Conservation (phyloP, 2,797 vertebrate species). For the Pseudopleuronectes americanus region DNA sequence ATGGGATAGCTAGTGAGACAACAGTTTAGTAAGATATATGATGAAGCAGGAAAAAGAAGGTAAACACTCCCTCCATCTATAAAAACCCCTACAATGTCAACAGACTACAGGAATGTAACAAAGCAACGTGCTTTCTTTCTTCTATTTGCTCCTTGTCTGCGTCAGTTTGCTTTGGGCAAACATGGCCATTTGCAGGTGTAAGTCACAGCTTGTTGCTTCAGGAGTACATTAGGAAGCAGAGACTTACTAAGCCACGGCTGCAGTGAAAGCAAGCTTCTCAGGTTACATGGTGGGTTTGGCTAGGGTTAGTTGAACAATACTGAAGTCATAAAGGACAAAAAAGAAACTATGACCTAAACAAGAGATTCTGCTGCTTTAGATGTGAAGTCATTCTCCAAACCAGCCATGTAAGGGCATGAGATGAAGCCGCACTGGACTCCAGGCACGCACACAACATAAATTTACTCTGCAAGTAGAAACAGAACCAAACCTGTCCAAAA, state of each 20-base stretch:
- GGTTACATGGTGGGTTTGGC: slow-evolving; percentile 40
- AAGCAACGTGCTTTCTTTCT: background rate
- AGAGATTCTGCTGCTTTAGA: slow-evolving; percentile 44
- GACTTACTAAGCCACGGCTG: slow-evolving; percentile 17
- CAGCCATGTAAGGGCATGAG: slow-evolving; percentile 64
- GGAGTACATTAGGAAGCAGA: slow-evolving; percentile 4
- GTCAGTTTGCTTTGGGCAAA: slow-evolving; percentile 55
- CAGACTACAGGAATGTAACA: slow-evolving; percentile 12
- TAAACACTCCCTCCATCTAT: background rate
- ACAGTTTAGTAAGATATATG: background rate
- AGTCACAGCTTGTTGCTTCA: slow-evolving; percentile 7
- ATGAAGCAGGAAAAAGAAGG: background rate
- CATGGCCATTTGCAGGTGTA: slow-evolving; percentile 19
- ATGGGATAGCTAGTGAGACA: background rate
- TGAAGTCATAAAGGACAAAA: slow-evolving; percentile 39
- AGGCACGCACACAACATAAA: slow-evolving; percentile 40
- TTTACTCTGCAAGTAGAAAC: slow-evolving; percentile 35
- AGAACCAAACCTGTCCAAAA: slow-evolving; percentile 17
- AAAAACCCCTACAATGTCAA: background rate
- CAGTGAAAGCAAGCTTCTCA: slow-evolving; percentile 37
- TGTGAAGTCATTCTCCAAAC: slow-evolving; percentile 61
- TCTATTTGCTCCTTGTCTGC: slow-evolving; percentile 37
- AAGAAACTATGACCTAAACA: slow-evolving; percentile 40
- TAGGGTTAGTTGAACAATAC: slow-evolving; percentile 32
- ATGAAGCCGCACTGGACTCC: slow-evolving; percentile 21